Base-by-base conservation (phyloP, 2,797 vertebrate species). In the Enteromius viviparus region DNA sequence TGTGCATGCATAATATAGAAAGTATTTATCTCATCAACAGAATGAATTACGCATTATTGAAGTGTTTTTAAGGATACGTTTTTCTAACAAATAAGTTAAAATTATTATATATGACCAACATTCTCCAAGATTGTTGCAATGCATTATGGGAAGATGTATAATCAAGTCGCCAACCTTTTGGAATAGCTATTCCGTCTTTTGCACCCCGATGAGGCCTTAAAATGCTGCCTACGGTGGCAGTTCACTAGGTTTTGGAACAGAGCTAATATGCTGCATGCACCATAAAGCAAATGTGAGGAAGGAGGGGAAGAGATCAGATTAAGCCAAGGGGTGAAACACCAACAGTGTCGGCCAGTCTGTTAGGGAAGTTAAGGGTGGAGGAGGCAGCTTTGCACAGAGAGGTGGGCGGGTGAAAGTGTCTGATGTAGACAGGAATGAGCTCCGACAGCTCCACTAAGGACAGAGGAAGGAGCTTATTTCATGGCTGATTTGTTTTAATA, bases 401-500 rank as follows among this genome's bases (percentile, higher is more conserved):
- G 64, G 89, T 87, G 82, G 88, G 90, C 78, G 89, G 88, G 83
- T 89, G 89, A 91, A 91, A 84, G 70, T 83, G 85, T 89, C 91
- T 88, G 90, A 91, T 91, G 88, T 90, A 90, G 90, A 89, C 79
- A 85, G 85, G 89, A 89, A 92, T 92, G 91, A 93, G 92, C 91
- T 91, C 90, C 89, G 91, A 91, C 92, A 90, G 92, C 91, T 89
- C 86, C 87, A 88, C 91, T 91, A 91, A 92, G 92, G 92, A 92
- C 86, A 87, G 91, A 94, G 93, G 91, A 91, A 92, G 91, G 90
- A 94, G 92, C 93, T 94, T 94, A 94, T 95, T 95, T 95, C 94
- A 95, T 93, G 93, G 92, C 92, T 94, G 93, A 94, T 95, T 94
- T 94, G 92, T 92, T 93, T 92, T 93, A 92, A 94, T 94, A 93